Conservation (phyloP, 2,113 vertebrate species). For the Bubo bubo region DNA sequence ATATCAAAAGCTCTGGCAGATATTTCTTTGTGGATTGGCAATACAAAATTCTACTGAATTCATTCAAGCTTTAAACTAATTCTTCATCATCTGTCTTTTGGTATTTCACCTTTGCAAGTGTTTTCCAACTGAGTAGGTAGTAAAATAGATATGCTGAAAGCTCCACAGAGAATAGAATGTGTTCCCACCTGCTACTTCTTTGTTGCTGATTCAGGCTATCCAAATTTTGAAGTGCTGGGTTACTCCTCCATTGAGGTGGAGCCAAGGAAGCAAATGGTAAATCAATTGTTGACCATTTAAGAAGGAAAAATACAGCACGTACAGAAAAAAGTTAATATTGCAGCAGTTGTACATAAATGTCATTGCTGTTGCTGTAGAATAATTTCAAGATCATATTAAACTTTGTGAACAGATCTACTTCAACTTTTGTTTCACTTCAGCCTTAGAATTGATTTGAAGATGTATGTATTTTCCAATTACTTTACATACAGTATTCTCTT, state of each 20-base stretch:
- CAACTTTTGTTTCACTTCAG: not conserved
- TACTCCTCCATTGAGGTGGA: not conserved
- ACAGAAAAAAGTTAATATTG: not conserved
- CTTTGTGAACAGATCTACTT: not conserved
- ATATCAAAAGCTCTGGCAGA: not conserved
- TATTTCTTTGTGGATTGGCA: not conserved
- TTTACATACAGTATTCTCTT: not conserved
- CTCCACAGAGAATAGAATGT: not conserved
- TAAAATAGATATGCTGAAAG: not conserved
- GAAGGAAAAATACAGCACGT: not conserved
- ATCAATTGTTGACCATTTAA: not conserved
- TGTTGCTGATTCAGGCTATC: not conserved
- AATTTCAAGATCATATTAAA: not conserved
- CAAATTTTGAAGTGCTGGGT: not conserved
- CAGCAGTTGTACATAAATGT: not conserved
- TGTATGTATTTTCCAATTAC: not conserved
- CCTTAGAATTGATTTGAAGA: not conserved
- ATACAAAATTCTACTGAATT: not conserved
- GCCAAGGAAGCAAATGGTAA: not conserved
- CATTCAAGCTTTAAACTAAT: not conserved
- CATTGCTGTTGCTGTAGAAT: not conserved
- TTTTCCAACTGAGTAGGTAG: not conserved
- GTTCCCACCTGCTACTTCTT: not conserved
- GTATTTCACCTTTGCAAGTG: constrained; percentile 4
- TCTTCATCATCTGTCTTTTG: not conserved